These are phyloP conservation scores for Ricordea florida DNA, from an alignment of 92 coral and sea anemone species.

Conservation along the genomic window DNA sequence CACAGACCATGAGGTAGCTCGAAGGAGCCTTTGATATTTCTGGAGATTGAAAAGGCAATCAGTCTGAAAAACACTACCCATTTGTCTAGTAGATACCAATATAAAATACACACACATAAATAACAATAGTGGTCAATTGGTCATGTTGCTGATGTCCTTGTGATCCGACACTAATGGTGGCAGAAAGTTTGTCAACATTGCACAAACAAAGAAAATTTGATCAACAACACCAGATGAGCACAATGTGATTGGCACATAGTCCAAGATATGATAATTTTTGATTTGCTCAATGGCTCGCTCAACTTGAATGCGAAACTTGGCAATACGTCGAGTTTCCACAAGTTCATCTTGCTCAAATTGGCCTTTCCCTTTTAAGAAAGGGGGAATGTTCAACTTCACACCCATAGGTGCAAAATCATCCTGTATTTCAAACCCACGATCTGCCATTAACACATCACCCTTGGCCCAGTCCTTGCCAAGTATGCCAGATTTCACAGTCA, in stretches of 20 bases:
- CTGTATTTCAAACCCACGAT: conserved; percentile 33
- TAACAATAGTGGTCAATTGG: conserved; percentile 8
- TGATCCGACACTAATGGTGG: conserved; percentile 53
- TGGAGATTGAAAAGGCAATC: conserved; percentile 26
- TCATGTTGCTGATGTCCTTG: conserved; percentile 11
- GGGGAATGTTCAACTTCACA: conserved; percentile 43
- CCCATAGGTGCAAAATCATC: conserved; percentile 40
- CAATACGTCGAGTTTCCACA: conserved; percentile 43
- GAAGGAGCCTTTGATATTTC: too few relatives aligned
- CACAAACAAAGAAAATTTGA: conserved; percentile 57
- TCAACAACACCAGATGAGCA: conserved; percentile 39
- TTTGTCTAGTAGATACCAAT: conserved; percentile 25
- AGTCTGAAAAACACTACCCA: conserved; percentile 38
- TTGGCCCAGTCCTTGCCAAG: conserved; percentile 42
- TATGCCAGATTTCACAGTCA: conserved; percentile 29
- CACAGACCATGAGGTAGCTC: too few relatives aligned
- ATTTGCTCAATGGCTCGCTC: conserved; percentile 49
- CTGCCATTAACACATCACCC: conserved; percentile 57
- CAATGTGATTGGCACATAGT: conserved; percentile 47
- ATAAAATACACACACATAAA: conserved; percentile 11
- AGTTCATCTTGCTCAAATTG: conserved; percentile 39
- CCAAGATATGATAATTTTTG: conserved; percentile 51
- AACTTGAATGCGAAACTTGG: conserved; percentile 49
- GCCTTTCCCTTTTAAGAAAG: conserved; percentile 28
- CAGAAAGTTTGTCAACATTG: conserved; percentile 52